A percentile compares a stretch with the other conserved stretches of the same genome.
These are phyloP conservation scores for Tiaroga cobitis DNA, from an alignment of 2,797 vertebrate genomes.

Conservation along the genomic window DNA sequence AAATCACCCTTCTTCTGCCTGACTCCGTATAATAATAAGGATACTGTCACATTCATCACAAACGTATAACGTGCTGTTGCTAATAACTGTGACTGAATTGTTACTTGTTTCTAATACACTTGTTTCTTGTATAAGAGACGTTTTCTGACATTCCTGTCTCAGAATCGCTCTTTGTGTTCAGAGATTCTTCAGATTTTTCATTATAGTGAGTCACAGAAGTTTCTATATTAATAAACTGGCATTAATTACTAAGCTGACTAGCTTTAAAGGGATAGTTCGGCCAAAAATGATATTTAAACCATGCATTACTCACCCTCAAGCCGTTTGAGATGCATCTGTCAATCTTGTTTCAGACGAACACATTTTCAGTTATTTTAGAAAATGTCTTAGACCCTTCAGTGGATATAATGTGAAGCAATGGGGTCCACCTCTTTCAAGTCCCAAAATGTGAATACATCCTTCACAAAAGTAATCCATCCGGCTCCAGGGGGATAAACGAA, in stretches of 20 bases:
- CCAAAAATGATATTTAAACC: too few relatives aligned
- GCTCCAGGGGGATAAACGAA: too few relatives aligned
- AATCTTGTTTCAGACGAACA: too few relatives aligned
- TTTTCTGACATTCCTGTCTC: neutral
- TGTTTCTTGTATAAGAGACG: neutral
- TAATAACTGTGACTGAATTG: neutral
- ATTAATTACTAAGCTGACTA: neutral
- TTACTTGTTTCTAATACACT: neutral
- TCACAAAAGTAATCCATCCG: too few relatives aligned
- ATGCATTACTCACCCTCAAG: too few relatives aligned
- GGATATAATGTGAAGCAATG: too few relatives aligned
- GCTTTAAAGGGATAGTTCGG: too few relatives aligned
- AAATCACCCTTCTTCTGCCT: neutral
- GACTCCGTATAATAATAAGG: neutral
- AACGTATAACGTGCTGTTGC: neutral
- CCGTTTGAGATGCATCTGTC: too few relatives aligned
- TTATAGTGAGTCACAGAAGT: neutral
- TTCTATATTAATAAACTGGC: neutral
- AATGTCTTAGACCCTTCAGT: too few relatives aligned
- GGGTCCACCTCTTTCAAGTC: too few relatives aligned
- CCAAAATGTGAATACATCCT: too few relatives aligned
- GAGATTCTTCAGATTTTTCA: constrained; percentile 9
- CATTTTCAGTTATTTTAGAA: too few relatives aligned
- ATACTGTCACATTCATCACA: neutral
- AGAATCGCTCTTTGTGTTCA: neutral